These are phyloP conservation scores for Selene dorsalis DNA, from an alignment of 2,797 vertebrate genomes.

Conservation along the genomic window DNA sequence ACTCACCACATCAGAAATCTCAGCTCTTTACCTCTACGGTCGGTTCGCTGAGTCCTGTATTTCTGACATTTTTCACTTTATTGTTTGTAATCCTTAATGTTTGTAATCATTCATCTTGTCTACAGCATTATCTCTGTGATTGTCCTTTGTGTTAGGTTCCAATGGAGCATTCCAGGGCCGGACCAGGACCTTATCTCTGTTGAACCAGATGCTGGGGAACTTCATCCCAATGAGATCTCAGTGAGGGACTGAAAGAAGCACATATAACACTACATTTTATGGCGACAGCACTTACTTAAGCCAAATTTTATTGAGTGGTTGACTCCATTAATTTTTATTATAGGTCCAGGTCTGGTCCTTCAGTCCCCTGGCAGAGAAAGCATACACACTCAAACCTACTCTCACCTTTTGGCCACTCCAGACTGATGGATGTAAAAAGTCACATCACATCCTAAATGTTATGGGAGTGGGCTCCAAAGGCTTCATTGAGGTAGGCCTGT, in stretches of 20 bases:
- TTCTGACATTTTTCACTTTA: constrained; percentile 25
- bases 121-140: constrained; percentile 38
- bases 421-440: constrained; percentile 69
- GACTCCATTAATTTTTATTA: constrained; percentile 12
- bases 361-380: constrained; percentile 84
- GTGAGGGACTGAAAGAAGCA: constrained; percentile 78
- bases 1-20: constrained; percentile 87
- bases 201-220: constrained; percentile 84
- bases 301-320: background rate
- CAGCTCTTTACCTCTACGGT: constrained; percentile 85
- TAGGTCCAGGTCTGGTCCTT: constrained; percentile 92
- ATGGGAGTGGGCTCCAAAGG: constrained; percentile 84
- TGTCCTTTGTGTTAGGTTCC: constrained; percentile 78
- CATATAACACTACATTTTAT: constrained; percentile 5
- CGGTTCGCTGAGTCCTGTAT: constrained; percentile 24
- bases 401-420: constrained; percentile 85
- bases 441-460: constrained; percentile 80
- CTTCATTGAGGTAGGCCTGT: constrained; percentile 82
- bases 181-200: constrained; percentile 85
- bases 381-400: constrained; percentile 83
- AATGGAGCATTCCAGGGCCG: constrained; percentile 86
- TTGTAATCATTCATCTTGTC: constrained; percentile 23
- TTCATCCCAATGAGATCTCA: constrained; percentile 89
- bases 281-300: background rate
- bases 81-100: constrained; percentile 14